Base-by-base conservation (phyloP, 2,888 invertebrate species). In the Dynastes maya region DNA sequence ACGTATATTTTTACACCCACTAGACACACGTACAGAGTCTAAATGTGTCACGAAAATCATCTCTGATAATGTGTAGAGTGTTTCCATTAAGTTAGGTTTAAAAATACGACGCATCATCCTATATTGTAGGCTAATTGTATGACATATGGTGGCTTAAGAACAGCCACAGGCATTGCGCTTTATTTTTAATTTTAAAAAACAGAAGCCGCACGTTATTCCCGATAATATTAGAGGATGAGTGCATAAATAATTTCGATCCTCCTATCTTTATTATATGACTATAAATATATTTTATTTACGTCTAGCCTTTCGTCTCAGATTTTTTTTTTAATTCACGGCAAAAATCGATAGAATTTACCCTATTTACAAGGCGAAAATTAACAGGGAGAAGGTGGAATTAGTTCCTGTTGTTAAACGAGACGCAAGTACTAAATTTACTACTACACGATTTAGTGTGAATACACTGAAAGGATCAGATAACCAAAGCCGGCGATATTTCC, bases 11-110 rank as follows among this genome's bases (percentile, higher is more conserved):
- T 84, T 83, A 86, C 85, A 85, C 86, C 85, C 85, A 85, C 85
- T 83, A 86, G 85, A 79, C 79, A 75, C 83, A 76, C 64, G 64
- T 64, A 83, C 81, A 29, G 84, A 86, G 80, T 81, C 81, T 81
- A 84, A 80, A 85, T 86, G 83, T 86, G 87, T 87, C 87, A 86
- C 86, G 86, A 87, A 86, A 86, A 86, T 85, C 85, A 86, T 86
- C 84, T 84, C 77, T 84, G 85, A 87, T 86, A 84, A 85, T 84
- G 86, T 87, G 87, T 87, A 85, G 87, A 88, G 86, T 86, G 86
- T 82, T 86, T 87, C 87, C 87, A 87, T 87, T 88, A 88, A 86
- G 74, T 68, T 55, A 49, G 80, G 80, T 80, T 75, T 77, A 77
- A 80, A 80, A 80, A 80, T 80, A 79, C 76, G 49, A 74, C 71